Base-by-base conservation (phyloP, 2,113 vertebrate genomes). In the Delphinus delphis region DNA sequence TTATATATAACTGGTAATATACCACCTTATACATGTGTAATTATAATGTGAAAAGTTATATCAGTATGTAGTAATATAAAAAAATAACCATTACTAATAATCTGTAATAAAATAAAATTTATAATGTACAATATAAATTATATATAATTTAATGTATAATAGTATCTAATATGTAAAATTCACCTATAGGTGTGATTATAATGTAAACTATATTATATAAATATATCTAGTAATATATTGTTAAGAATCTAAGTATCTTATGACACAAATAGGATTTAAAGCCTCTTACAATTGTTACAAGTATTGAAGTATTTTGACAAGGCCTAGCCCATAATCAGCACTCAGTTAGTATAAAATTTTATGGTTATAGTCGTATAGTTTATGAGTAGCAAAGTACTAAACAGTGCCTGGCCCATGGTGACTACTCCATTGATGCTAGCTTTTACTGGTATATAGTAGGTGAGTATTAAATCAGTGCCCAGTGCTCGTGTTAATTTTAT, bases 391-490 rank as follows among this genome's bases (percentile, higher is more conserved):
- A 18, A 31, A 53, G 28, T 10, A 4, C 44, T 17, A 20, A n/a
- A 6, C 13, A 5, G 70, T 1, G 2, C n/a, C 6, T 5, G 23
- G n/a, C 9, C 0, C 33, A 0, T 4, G 6, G 38, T 4, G 33
- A 20, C 5, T 12, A 1, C 15, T 62, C 20, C 71, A 17, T 26
- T 21, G 33, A 4, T 17, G 28, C 44, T 17, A 6, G 25, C 38
- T 87, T n/a, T 55, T 14, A 14, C 17, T 9, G 7, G 6, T 18
- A 2, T 7, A 7, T 0, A 50, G 23, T 28, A 3, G 14, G 13
- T 7, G 28, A 23, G 33, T 6, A 3, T 23, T 44, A 1, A 86
- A 17, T 23, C 3, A 5, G 44, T 5, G 15, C 79, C 38, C 9
- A 50, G 58, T 13, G 6, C 71, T 50, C 10, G 4, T 14, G 47